phyloP scores from a whole-genome alignment of 2,797 vertebrate genomes.

The Myripristis murdjan region DNA sequence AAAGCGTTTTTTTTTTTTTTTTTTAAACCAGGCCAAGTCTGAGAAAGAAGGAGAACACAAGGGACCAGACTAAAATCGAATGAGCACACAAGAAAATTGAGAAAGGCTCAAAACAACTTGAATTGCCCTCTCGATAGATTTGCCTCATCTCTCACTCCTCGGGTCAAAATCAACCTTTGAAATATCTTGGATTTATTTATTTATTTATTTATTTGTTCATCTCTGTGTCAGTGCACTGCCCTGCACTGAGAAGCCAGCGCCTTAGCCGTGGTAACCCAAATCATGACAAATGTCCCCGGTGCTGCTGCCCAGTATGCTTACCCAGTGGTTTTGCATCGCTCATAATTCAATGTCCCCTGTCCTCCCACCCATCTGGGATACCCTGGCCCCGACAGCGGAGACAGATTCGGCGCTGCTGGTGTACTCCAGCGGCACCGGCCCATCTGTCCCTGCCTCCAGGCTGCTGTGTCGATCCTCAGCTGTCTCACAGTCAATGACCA shows the following conservation, averaged over 20 bases:
- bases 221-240: slow-evolving; percentile 11
- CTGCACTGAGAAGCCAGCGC: slow-evolving; percentile 28
- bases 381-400: slow-evolving; percentile 40
- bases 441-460: slow-evolving; percentile 75
- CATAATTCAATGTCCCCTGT: slow-evolving; percentile 73
- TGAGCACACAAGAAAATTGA: slow-evolving; percentile 32
- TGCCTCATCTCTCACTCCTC: slow-evolving; percentile 1
- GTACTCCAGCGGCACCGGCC: slow-evolving; percentile 52
- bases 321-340: slow-evolving; percentile 76
- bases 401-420: slow-evolving; percentile 29
- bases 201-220: slow-evolving; percentile 42
- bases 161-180: slow-evolving; percentile 14
- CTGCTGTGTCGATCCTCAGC: slow-evolving; percentile 59
- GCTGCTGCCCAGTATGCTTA: slow-evolving; percentile 63
- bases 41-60: slow-evolving; percentile 29
- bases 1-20: no score
- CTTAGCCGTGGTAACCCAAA: slow-evolving; percentile 49
- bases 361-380: slow-evolving; percentile 74
- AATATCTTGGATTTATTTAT: neutral
- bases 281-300: slow-evolving; percentile 69
- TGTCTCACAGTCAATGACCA: slow-evolving; percentile 64
- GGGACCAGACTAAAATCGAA: slow-evolving; percentile 24
- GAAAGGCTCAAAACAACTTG: slow-evolving; percentile 24
- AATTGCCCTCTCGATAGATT: slow-evolving; percentile 8
- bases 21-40: slow-evolving; percentile 45